Base-by-base conservation (phyloP, 35 echinoderm and acorn worm genomes). In the Acanthaster planci region DNA sequence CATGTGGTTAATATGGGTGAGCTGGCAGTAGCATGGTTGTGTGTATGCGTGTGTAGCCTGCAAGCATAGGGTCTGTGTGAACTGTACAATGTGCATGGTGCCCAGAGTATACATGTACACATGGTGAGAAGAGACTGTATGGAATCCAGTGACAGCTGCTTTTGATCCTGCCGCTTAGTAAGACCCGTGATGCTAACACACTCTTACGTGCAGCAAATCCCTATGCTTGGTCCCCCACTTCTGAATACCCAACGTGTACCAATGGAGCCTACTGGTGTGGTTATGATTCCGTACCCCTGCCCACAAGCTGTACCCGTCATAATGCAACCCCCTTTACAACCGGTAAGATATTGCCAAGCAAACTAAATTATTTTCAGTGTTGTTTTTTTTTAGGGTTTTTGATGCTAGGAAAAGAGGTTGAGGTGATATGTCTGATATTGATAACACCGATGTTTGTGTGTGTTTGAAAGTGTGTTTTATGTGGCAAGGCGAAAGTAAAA, bases 211-310 rank as follows among this genome's bases (percentile, higher is more conserved):
- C 52, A 83, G 52, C 81, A 58, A 51, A 83, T 83, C 56, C 81
- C 53, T 83, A 83, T 83, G 53, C 81, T 58, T 58, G 56, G 51
- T 58, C 53, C 81, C 81, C 53, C 81, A 36, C n/a, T 59, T 51
- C 81, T 51, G 38, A 83, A 83, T 57, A 58, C 37, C 56, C 81
- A 19, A 83, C 52, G 81, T 53, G 81, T 58, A 37, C 53, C 81
- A 12, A 83, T 83, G 81, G 81, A 83, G 81, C 52, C 81, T 57
- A 83, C 81, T 5, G 81, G 81, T 37, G 81, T 83, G 19, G 81
- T 83, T 5, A 83, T 83, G 81, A 83, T 83, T 16, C 81, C 81
- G 37, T 83, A 83, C 56, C 38, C 81, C 31, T 53, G 53, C 81
- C 81, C 81, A 5, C 81, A 53, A 37, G 51, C 55, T 34, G 81